Base-by-base conservation (phyloP, 2,113 vertebrate species). In the Amphilophus citrinellus region DNA sequence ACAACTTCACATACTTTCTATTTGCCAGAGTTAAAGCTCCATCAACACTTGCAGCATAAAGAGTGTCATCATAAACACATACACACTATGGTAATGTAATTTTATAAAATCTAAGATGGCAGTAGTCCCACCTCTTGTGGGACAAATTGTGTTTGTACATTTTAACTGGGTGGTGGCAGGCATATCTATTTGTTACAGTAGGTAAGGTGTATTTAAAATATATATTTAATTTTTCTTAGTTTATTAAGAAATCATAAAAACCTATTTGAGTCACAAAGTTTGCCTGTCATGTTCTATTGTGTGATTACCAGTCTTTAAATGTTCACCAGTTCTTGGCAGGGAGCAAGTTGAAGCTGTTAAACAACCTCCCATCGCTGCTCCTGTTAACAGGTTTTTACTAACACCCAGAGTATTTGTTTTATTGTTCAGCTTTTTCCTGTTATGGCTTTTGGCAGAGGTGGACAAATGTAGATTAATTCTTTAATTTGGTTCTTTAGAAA, bases 351-450 rank as follows among this genome's bases (percentile, higher is more conserved):
- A 85, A 78, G 88, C 39, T 62, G 79, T 88, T 81, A 62, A 84
- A 80, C 57, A 85, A 58, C 44, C 80, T 76, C 65, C 18, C 78
- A 66, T 80, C 17, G 27, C 22, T 82, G 76, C 79, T 47, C 61
- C 66, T 83, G 61, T 87, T 84, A 85, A 71, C 76, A 73, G 61
- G 58, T 81, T 90, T 90, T 80, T 32, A 71, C 57, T 59, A 89
- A 66, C 56, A 85, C 30, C 8, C 14, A 76, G 22, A 62, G 59
- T 39, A 58, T 88, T 83, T 82, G 53, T 83, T 88, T 93, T 57
- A 83, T 79, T 60, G 24, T 27, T 76, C 3, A 44, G 39, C 57
- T 76, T 77, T 79, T 78, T 66, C n/a, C 57, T 59, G 3, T 8
- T 71, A 60, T 20, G 17, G 58, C 57, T 83, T 79, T 79, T 83